Conservation (phyloP, 2,797 vertebrate genomes). For the Tapirus indicus region DNA sequence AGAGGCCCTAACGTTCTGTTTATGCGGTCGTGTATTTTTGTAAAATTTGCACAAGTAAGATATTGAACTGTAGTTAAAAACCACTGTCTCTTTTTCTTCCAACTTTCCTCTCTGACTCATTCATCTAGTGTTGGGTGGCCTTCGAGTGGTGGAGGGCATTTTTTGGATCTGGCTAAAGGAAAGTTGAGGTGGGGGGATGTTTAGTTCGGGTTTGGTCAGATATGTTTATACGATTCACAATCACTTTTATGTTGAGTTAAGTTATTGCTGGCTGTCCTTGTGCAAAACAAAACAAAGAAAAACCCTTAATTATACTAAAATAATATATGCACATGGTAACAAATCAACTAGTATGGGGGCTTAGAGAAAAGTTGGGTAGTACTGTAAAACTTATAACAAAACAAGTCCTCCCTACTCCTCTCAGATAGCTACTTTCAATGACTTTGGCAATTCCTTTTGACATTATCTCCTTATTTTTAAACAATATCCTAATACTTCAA, state of each 20-base stretch:
- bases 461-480: constrained; percentile 37
- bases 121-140: background rate
- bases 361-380: background rate
- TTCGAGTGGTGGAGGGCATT: background rate
- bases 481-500: constrained; percentile 24
- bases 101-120: background rate
- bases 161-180: background rate
- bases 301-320: constrained; percentile 50
- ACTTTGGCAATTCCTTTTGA: constrained; percentile 20
- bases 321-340: background rate
- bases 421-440: constrained; percentile 22
- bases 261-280: background rate
- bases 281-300: constrained; percentile 37
- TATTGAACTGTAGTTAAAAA: background rate
- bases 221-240: background rate
- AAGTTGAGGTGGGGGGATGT: background rate
- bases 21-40: background rate
- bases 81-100: background rate
- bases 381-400: background rate
- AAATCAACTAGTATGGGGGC: background rate
- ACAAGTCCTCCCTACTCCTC: background rate
- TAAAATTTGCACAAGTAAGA: background rate
- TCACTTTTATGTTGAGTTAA: background rate
- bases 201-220: constrained; percentile 23
- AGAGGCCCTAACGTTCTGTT: background rate